A percentile compares a stretch with the other conserved stretches of the same genome.
These are phyloP conservation scores for Cephus sareptanus DNA, from an alignment of 2,888 invertebrate genomes.

Conservation along the genomic window DNA sequence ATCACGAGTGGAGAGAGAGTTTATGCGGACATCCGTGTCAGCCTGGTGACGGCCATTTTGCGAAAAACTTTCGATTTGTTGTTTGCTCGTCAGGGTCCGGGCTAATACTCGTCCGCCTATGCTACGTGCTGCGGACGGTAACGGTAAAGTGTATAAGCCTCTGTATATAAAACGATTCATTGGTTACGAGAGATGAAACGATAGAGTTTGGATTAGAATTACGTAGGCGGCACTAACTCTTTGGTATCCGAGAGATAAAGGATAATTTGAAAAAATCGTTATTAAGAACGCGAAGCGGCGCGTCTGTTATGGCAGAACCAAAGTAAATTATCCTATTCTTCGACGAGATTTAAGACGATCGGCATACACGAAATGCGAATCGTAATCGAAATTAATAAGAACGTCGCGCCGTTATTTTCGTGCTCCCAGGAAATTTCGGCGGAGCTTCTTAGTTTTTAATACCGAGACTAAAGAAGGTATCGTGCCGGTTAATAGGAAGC, in stretches of 20 bases:
- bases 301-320: neutral
- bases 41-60: constrained; percentile 65
- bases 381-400: constrained; percentile 2
- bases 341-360: constrained; percentile 16
- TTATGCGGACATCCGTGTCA: constrained; percentile 63
- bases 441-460: constrained; percentile 14
- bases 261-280: neutral
- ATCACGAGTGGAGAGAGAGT: constrained; percentile 61
- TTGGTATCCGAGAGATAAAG: neutral
- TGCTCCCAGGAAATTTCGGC: constrained; percentile 26
- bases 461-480: constrained; percentile 59
- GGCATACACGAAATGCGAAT: constrained; percentile 16
- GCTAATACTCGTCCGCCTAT: constrained; percentile 59
- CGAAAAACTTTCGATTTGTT: constrained; percentile 64
- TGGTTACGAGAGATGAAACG: neutral
- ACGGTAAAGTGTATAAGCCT: neutral
- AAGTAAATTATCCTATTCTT: constrained; percentile 26
- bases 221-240: neutral
- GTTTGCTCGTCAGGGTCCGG: constrained; percentile 44
- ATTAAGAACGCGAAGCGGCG: neutral
- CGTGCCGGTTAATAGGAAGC: constrained; percentile 62
- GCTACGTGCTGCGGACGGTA: constrained; percentile 26
- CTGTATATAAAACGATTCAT: neutral
- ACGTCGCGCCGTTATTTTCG: constrained; percentile 53
- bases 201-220: neutral